Evolutionary conservation across 2,888 invertebrate genomes (phyloP), one percentile per base, ranked within the genome.

Genomic region (Acanthoscelides obtectus): DNA sequence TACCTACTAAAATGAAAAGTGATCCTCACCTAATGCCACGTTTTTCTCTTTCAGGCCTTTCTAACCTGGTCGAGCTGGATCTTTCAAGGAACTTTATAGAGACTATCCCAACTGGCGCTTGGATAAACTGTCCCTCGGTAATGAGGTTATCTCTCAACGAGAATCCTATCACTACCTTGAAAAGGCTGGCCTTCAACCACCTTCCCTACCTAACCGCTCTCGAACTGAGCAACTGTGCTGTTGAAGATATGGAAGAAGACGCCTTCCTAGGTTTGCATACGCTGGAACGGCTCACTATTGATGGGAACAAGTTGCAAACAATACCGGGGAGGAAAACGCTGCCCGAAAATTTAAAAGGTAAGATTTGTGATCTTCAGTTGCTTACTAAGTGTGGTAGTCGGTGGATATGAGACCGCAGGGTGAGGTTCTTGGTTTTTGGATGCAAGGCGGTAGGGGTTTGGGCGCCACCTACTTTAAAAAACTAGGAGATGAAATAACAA

Each of bases 61-160:
- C 93, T 22, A 96, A 96, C 84, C 88, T 96, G 68, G 94, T 97
- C 21, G 96, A 96, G 85, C 87, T 97, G 79, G 96, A 96, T 86
- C 87, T 97, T 70, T 93, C 94, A 66, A 91, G 92, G 81, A 97
- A 97, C 85, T 89, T 91, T 76, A 87, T 97, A 78, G 90, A 92
- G 72, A 87, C 90, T 71, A 89, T 96, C 77, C 96, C 96, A 65
- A 90, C 93, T 20, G 90, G 90, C 73, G 92, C 94, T 68, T 94
- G 96, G 81, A 87, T 90, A 68, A 93, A 93, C 82, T 92, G 92
- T 80, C 91, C 92, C 22, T 92, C 93, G 22, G 86, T 97, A 82
- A 95, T 96, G 94, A 90, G 93, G 77, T 89, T 96, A 69, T 90
- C 91, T 70, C 86, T 97, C 69, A 94, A 90, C 83, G 91, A 92